Conservation (phyloP, 1,140 invertebrate species). For the Berghia stephanieae region DNA sequence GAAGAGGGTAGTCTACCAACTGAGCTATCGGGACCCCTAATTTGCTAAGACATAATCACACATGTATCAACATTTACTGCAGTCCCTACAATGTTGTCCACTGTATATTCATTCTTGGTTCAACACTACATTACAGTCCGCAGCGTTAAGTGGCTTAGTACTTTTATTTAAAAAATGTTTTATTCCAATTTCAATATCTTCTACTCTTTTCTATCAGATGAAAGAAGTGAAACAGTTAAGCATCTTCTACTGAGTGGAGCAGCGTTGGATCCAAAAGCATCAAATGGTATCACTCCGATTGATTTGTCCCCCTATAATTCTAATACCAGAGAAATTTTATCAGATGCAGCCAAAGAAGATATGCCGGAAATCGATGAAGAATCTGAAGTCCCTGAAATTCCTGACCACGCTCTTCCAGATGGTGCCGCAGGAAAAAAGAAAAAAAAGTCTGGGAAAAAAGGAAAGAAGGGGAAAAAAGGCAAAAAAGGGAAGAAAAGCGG, state of each 20-base stretch:
- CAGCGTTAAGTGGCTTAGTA: too few species aligned
- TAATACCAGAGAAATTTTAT: slow-evolving; percentile 42
- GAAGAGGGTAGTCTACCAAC: too few species aligned
- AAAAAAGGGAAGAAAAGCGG: slow-evolving; percentile 40
- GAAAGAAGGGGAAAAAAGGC: slow-evolving; percentile 37
- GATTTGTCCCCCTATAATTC: slow-evolving; percentile 37
- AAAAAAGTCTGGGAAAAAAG: slow-evolving; percentile 29
- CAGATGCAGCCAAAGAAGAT: slow-evolving; percentile 39
- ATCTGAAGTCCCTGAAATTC: slow-evolving; percentile 46
- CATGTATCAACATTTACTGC: too few species aligned
- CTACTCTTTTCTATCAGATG: slow-evolving; percentile 30
- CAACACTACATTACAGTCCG: too few species aligned
- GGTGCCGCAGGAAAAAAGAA: slow-evolving; percentile 35
- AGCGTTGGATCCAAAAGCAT: slow-evolving; percentile 35
- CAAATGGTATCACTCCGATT: slow-evolving; percentile 34
- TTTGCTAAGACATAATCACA: too few species aligned
- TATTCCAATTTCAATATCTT: background rate
- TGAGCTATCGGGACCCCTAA: too few species aligned
- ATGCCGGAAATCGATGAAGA: slow-evolving; percentile 47
- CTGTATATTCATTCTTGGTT: too few species aligned
- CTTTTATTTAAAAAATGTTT: too few species aligned
- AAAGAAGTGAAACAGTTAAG: slow-evolving; percentile 42
- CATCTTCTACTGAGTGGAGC: slow-evolving; percentile 40
- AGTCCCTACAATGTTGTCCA: too few species aligned
- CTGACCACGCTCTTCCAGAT: slow-evolving; percentile 41